These are phyloP conservation scores for Clusia tigrina DNA, from an alignment of 2,888 invertebrate genomes.

Conservation along the genomic window DNA sequence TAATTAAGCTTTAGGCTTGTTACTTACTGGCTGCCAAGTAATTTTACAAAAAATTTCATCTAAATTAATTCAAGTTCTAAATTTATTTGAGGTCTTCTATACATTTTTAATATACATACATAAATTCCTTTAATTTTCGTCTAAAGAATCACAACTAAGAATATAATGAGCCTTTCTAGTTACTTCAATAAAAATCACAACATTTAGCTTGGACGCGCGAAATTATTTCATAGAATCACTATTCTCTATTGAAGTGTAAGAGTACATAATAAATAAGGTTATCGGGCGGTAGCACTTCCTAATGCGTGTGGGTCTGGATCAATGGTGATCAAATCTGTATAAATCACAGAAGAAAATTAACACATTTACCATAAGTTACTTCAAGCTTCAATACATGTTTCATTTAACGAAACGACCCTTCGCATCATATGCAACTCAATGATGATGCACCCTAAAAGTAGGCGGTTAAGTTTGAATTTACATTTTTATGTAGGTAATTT, in stretches of 20 bases:
- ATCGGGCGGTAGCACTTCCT: background rate
- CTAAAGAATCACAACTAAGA: no score
- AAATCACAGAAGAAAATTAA: background rate
- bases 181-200: constrained; percentile 11
- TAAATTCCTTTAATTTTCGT: no score
- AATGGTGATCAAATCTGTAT: constrained; percentile 41
- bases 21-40: no score
- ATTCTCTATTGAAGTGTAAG: background rate
- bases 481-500: background rate
- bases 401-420: no score
- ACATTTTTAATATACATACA: no score
- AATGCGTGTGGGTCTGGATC: constrained; percentile 40
- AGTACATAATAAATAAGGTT: background rate
- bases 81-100: no score
- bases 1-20: no score
- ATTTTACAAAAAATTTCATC: no score
- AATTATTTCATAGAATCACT: background rate
- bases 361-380: background rate
- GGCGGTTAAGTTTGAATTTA: background rate
- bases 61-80: no score
- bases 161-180: no score
- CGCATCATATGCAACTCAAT: no score
- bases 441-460: constrained; percentile 1
- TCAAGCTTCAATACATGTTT: no score
- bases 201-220: background rate